Evolutionary conservation across 2,888 invertebrate genomes (phyloP).

Genomic region (Andrena bicolor): DNA sequence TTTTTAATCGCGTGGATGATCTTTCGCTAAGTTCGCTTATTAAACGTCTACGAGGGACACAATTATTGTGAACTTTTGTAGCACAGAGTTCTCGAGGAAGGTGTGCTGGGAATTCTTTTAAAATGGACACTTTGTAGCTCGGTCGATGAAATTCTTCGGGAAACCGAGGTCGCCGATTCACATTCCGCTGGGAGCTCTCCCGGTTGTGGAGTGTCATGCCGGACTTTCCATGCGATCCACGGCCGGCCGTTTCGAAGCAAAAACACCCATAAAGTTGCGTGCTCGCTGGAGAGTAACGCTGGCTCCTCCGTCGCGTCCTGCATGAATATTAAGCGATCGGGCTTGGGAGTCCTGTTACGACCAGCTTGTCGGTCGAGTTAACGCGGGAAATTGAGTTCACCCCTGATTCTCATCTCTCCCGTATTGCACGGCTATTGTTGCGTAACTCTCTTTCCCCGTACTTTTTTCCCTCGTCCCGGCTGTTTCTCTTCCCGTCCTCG

Average conservation of each 20-base stretch:
- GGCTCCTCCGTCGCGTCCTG: conserved; percentile 42
- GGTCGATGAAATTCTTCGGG: conserved; percentile 45
- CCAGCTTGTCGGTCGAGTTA: conserved; percentile 56
- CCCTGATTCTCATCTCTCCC: conserved; percentile 45
- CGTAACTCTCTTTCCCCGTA: not conserved
- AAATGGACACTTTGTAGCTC: not conserved
- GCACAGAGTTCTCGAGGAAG: too few species aligned
- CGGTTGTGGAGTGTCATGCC: conserved; percentile 7
- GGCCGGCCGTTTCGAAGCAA: conserved; percentile 56
- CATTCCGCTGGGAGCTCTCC: conserved; percentile 28
- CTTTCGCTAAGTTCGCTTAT: too few species aligned
- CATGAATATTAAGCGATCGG: conserved; percentile 67
- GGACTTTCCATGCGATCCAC: conserved; percentile 48
- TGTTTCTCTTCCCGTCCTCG: not conserved
- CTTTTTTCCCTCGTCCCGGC: not conserved
- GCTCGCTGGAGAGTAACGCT: conserved; percentile 48
- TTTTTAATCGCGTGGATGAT: too few species aligned
- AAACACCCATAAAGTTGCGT: conserved; percentile 66
- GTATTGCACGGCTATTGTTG: conserved; percentile 19
- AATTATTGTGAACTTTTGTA: too few species aligned
- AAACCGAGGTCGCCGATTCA: conserved; percentile 15
- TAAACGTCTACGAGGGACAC: too few species aligned
- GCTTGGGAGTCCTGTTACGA: conserved; percentile 59
- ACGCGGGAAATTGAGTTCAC: conserved; percentile 64
- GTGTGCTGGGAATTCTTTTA: too few species aligned